A percentile compares a stretch with the other conserved stretches of the same genome.
Evolutionary conservation across 2,113 vertebrate species (phyloP).

Genomic region (Jacana jacana): DNA sequence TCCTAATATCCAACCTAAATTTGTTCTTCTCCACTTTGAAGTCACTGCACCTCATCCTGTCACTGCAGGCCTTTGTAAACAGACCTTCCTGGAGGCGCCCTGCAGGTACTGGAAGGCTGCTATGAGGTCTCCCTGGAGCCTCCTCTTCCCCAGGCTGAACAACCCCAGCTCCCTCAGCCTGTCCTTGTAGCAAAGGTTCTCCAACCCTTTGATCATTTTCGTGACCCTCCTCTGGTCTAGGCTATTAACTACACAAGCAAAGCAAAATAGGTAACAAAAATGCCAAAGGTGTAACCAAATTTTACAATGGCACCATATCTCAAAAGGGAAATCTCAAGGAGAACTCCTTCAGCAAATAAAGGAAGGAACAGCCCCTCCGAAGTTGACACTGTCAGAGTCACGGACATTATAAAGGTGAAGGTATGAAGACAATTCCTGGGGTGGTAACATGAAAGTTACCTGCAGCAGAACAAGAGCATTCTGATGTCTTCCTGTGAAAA

Average conservation of each 20-base stretch:
- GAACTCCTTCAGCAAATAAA: neutral
- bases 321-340: neutral
- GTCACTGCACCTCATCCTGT: too few species aligned
- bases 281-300: neutral
- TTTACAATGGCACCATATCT: neutral
- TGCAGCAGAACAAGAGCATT: conserved; percentile 86
- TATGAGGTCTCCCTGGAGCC: too few species aligned
- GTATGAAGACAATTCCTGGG: neutral
- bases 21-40: too few species aligned
- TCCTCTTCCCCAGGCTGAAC: too few species aligned
- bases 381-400: neutral
- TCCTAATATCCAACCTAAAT: too few species aligned
- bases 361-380: neutral
- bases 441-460: conserved; percentile 70
- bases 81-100: too few species aligned
- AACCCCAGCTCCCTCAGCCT: too few species aligned
- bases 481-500: conserved; percentile 87
- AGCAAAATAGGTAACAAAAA: neutral
- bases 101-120: too few species aligned
- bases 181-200: too few species aligned
- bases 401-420: neutral
- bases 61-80: too few species aligned
- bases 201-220: too few species aligned
- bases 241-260: neutral
- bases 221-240: too few species aligned